Conservation (phyloP, 2,113 vertebrate genomes). For the Coryphaenoides rupestris region DNA sequence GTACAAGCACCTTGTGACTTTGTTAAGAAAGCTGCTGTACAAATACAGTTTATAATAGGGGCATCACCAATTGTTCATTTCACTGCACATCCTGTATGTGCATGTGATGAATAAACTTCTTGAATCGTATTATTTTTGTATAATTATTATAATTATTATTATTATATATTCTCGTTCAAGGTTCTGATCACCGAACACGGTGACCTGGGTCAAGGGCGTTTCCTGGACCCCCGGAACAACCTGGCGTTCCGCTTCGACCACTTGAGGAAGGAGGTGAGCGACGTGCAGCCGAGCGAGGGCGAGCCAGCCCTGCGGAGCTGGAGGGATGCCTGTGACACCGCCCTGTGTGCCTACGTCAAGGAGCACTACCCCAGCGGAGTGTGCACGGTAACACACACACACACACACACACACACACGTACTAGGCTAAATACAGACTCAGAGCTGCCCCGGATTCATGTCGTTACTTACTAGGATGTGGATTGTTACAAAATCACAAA, state of each 20-base stretch:
- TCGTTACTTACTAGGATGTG: too few relatives aligned
- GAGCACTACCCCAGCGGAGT: slow-evolving; percentile 95
- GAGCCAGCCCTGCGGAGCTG: slow-evolving; percentile 85
- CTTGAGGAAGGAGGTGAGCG: slow-evolving; percentile 93
- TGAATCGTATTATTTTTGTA: too few relatives aligned
- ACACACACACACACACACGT: not conserved
- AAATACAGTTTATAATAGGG: too few relatives aligned
- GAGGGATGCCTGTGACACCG: slow-evolving; percentile 89
- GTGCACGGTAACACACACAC: slow-evolving; percentile 81
- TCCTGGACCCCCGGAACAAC: slow-evolving; percentile 90
- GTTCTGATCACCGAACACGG: slow-evolving; percentile 98
- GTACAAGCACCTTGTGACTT: too few relatives aligned
- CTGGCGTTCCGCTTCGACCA: slow-evolving; percentile 96
- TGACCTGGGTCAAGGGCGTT: slow-evolving; percentile 92
- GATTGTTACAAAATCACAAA: too few relatives aligned
- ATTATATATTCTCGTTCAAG: slow-evolving; percentile 68
- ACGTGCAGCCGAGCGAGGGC: slow-evolving; percentile 85
- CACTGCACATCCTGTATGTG: too few relatives aligned
- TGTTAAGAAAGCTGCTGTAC: too few relatives aligned
- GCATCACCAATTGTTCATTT: too few relatives aligned
- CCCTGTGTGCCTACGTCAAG: slow-evolving; percentile 90
- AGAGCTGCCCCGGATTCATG: too few relatives aligned
- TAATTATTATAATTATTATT: too few relatives aligned
- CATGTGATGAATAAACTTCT: too few relatives aligned
- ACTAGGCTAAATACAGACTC: too few relatives aligned